phyloP scores from a whole-genome alignment of 2,888 invertebrate genomes.

The Drosophila crucigera region DNA sequence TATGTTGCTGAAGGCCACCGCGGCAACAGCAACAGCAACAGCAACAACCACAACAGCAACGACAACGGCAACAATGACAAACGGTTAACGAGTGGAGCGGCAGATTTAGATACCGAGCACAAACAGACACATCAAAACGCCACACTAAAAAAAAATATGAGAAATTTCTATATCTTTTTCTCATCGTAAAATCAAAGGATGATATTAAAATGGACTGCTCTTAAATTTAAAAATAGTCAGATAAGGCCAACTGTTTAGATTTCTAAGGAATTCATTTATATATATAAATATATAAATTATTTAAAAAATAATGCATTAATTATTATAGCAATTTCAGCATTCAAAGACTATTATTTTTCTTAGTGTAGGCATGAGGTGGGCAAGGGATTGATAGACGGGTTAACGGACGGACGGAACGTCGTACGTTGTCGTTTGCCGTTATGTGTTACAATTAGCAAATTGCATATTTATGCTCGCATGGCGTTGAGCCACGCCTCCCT shows the following conservation, averaged over 20 bases:
- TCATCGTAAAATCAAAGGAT: not conserved
- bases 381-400: constrained; percentile 55
- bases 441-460: constrained; percentile 79
- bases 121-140: constrained; percentile 67
- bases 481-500: constrained; percentile 56
- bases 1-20: constrained; percentile 70
- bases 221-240: not conserved
- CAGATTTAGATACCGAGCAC: constrained; percentile 63
- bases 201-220: not conserved
- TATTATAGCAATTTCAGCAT: not conserved
- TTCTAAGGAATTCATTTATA: not conserved
- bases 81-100: constrained; percentile 72
- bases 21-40: constrained; percentile 31
- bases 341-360: not conserved
- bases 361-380: constrained; percentile 38
- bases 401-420: constrained; percentile 14
- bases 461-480: constrained; percentile 78
- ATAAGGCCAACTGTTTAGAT: accelerated
- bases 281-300: not conserved
- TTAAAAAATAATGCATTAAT: not conserved
- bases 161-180: not conserved
- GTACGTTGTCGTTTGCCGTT: constrained; percentile 60
- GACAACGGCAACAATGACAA: constrained; percentile 67
- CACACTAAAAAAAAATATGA: constrained; percentile 5
- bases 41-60: constrained; percentile 34